Evolutionary conservation across 1,140 invertebrate genomes (phyloP).

Genomic region (Phenacoccus solenopsis): DNA sequence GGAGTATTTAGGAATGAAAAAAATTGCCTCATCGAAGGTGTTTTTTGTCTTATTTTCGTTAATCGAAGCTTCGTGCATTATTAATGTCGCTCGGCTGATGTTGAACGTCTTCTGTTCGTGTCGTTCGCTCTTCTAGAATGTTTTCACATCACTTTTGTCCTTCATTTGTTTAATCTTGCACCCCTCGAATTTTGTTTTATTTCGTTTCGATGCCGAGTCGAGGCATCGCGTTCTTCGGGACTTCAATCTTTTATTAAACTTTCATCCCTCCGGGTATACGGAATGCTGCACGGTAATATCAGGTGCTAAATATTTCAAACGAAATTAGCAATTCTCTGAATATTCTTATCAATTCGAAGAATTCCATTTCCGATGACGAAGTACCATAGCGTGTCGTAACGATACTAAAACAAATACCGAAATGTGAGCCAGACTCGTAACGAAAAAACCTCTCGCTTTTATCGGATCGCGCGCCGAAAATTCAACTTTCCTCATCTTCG

Average conservation of each 20-base stretch:
- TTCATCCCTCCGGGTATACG: not conserved
- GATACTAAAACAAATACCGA: not conserved
- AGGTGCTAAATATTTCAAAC: slow-evolving; percentile 15
- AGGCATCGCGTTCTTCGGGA: not conserved
- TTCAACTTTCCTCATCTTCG: not conserved
- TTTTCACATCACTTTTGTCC: slow-evolving; percentile 5
- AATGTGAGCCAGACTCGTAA: no score
- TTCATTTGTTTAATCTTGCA: slow-evolving; percentile 15
- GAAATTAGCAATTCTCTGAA: slow-evolving; percentile 5
- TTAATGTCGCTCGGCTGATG: not conserved
- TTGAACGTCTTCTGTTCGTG: slow-evolving; percentile 4
- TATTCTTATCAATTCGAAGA: slow-evolving; percentile 11
- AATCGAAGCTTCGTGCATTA: not conserved
- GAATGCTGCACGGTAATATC: not conserved
- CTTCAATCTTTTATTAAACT: slow-evolving; percentile 16
- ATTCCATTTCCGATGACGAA: not conserved
- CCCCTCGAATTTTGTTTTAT: slow-evolving; percentile 11
- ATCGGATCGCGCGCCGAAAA: no score
- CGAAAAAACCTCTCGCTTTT: no score
- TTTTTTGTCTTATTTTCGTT: not conserved
- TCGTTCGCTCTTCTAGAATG: not conserved
- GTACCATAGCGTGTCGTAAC: not conserved
- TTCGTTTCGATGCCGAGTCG: not conserved
- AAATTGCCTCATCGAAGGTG: not conserved
- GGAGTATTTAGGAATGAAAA: not conserved